Base-by-base conservation (phyloP, 37 sponge, comb jelly and placozoan genomes). In the Hormiphora californensis region DNA sequence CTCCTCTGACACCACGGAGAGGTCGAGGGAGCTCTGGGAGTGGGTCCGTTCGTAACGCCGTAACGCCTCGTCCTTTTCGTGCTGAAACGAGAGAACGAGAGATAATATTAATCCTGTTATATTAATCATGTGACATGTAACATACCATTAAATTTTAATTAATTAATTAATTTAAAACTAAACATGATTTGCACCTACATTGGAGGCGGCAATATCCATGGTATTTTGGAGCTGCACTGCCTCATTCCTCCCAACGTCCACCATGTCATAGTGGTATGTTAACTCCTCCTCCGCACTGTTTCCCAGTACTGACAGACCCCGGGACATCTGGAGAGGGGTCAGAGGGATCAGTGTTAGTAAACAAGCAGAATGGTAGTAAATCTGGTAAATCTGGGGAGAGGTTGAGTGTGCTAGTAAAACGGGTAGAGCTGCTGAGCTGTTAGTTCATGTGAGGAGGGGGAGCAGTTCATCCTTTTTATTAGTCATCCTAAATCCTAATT, bases 11-110 rank as follows among this genome's bases (percentile, higher is more conserved):
- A 43, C 44, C 81, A 73, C 43, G 7, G 81, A 73, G 35, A 73
- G 40, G 81, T 73, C 81, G 44, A 73, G 46, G n/a, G 81, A 73
- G 81, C 28, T 73, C 23, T 73, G 81, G 8, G 81, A 43, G 81
- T 73, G 81, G 1, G 81, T 73, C 7, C 81, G 81, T 73, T 73
- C 81, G 23, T 36, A 73, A 4, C 81, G 8, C 44, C 81, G 35
- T 22, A 73, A 17, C 32, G 35, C 81, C 7, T 33, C 81, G 44
- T 73, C 81, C 23, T 73, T 73, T 33, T 73, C 81, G 1, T 22
- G 17, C 81, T 73, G 81, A 49, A 49, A 49, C 53, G 53, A 49
- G 12, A 15, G 9, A 49, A 9, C 15, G 53, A 17, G 12, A 49
- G 15, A 49, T 49, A 49, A 49, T 49, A 49, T 9, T 49, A 49